Evolutionary conservation across 2,888 invertebrate species (phyloP).

Genomic region (Phlogophora meticulosa): DNA sequence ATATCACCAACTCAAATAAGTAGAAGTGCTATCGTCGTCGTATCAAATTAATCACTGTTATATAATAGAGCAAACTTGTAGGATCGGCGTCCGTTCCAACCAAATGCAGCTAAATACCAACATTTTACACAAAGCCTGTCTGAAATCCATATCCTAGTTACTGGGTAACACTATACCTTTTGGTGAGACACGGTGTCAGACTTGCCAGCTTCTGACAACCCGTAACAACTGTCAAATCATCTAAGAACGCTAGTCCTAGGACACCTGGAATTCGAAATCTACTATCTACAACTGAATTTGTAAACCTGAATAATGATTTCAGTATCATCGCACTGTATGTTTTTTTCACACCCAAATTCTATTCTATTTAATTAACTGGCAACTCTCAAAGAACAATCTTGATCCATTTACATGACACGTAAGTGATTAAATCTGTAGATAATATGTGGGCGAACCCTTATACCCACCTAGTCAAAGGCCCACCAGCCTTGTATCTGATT

Average conservation of each 20-base stretch:
- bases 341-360: too few relatives aligned
- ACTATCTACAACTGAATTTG: background rate
- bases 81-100: too few relatives aligned
- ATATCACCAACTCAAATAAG: background rate
- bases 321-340: background rate
- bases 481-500: constrained; percentile 25
- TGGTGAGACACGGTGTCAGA: too few relatives aligned
- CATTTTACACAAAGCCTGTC: too few relatives aligned
- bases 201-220: too few relatives aligned
- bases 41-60: constrained; percentile 1
- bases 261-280: too few relatives aligned
- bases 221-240: too few relatives aligned
- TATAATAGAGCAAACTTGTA: too few relatives aligned
- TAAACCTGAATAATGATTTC: constrained; percentile 7
- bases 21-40: background rate
- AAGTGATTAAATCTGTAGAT: constrained; percentile 37
- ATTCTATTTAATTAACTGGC: constrained; percentile 44
- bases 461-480: constrained; percentile 34
- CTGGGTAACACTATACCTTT: too few relatives aligned
- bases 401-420: constrained; percentile 17
- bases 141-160: too few relatives aligned
- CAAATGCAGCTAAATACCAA: too few relatives aligned
- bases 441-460: constrained; percentile 10
- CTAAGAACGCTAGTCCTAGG: too few relatives aligned
- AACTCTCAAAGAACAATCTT: constrained; percentile 47